Evolutionary conservation across 2,113 vertebrate species (phyloP), one percentile per base, ranked within the genome.

Genomic region (Tragelaphus imberbis): DNA sequence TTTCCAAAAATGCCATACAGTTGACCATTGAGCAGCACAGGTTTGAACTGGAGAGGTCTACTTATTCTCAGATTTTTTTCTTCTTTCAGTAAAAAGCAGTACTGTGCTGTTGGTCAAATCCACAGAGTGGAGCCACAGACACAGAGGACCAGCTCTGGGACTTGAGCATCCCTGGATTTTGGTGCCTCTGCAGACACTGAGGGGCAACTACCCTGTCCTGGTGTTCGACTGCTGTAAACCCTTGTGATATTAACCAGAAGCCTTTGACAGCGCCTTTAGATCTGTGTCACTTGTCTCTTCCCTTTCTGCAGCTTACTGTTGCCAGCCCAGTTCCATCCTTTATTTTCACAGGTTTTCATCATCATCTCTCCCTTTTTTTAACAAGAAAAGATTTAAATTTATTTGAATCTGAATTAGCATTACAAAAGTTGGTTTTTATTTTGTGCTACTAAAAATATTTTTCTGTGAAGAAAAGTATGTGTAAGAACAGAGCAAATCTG

Each of bases 201-300:
- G 33, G 81, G 81, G 53, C 0, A 2, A 14, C 23, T 3, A 0
- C 49, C 0, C 23, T n/a, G 5, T 84, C 14, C 23, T 61, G 40
- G 59, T 47, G 4, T n/a, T 5, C 28, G 2, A 28, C 30, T 51
- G 3, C 14, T 56, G 61, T 19, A 3, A 59, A 56, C 3, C 28
- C 49, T 28, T 1, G 0, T 28, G n/a, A 4, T 23, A 1, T 1
- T 7, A 53, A 16, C 49, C 2, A 23, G 44, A 15, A 27, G 51
- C 21, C 2, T 13, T 23, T 8, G 28, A 33, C 11, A 3, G 61
- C 1, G 0, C 36, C 59, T 68, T 27, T 40, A 0, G n/a, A 28
- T 51, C 89, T n/a, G 21, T 61, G n/a, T 2, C 9, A 59, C 28
- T 14, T 47, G 14, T 47, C 23, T 49, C 11, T 58, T 71, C 49